Evolutionary conservation across 2,113 vertebrate species (phyloP).

Genomic region (Alethe diademata): DNA sequence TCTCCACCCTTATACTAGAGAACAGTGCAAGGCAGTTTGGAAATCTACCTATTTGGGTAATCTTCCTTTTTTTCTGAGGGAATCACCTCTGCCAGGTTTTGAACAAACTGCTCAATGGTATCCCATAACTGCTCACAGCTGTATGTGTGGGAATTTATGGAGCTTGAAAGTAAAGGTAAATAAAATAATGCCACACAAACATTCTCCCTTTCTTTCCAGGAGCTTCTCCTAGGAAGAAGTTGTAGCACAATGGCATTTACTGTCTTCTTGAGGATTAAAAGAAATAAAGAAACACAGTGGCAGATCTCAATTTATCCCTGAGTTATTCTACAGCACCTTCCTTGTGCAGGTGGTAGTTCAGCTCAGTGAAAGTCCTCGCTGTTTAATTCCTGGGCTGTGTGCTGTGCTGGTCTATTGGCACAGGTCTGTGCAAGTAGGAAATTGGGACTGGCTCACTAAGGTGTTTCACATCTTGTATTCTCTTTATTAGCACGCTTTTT

Average conservation of each 20-base stretch:
- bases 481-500: background rate
- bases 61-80: background rate
- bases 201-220: background rate
- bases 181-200: background rate
- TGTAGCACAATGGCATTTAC: background rate
- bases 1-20: background rate
- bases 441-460: background rate
- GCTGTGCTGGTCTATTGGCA: background rate
- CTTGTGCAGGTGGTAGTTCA: background rate
- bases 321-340: background rate
- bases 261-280: background rate
- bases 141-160: background rate
- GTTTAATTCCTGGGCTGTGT: background rate
- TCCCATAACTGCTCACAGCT: background rate
- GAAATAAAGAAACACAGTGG: background rate
- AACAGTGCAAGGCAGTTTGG: background rate
- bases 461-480: background rate
- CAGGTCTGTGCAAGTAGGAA: background rate
- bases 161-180: background rate
- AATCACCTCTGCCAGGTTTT: background rate
- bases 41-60: background rate
- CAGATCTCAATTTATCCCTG: background rate
- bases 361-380: accelerated
- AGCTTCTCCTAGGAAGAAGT: background rate
- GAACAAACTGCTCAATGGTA: background rate